Conservation (phyloP, 2,113 vertebrate genomes). For the Pluvianellus socialis region DNA sequence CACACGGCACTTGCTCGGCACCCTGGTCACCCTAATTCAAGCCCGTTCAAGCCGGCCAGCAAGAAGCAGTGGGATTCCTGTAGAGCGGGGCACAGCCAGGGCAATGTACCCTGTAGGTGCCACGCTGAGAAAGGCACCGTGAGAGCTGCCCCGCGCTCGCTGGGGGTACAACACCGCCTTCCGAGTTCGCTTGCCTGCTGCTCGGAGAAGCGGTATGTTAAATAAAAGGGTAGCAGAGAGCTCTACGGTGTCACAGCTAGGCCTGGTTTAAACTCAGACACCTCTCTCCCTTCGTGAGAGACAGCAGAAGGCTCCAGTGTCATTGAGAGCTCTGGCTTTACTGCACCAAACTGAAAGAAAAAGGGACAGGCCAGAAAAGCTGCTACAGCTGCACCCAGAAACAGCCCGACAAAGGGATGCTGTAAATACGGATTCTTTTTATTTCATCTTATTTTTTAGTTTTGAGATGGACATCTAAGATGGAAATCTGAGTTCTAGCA, state of each 20-base stretch:
- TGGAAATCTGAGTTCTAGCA: neutral
- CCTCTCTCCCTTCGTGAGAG: neutral
- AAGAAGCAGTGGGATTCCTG: no score
- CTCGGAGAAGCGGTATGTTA: neutral
- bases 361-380: neutral
- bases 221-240: neutral
- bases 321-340: neutral
- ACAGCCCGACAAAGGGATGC: neutral
- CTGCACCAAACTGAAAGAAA: neutral
- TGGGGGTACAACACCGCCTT: neutral
- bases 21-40: no score
- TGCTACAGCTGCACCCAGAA: neutral
- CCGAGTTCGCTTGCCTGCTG: neutral
- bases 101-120: no score
- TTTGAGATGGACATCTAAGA: neutral
- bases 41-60: no score
- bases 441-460: neutral
- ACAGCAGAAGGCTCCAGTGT: neutral
- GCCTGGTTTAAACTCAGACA: neutral
- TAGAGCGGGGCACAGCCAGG: no score
- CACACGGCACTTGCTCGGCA: no score
- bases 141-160: neutral
- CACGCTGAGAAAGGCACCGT: no score
- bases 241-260: neutral
- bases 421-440: neutral